Base-by-base conservation (phyloP, 1,140 invertebrate species). In the Calephelis virginiensis region DNA sequence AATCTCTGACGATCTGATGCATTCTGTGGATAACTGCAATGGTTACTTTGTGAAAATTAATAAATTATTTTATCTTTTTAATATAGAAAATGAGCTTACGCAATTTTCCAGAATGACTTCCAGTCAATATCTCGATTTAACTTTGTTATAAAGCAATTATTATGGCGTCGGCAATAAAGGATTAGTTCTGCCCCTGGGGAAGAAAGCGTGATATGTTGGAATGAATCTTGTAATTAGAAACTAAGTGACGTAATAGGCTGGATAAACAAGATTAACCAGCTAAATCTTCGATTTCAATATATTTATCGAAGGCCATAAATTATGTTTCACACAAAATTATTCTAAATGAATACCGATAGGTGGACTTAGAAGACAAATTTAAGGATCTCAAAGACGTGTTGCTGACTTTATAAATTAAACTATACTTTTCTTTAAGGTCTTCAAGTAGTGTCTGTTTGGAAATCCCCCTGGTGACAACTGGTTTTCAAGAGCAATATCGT, bases 201-300 rank as follows among this genome's bases (percentile, higher is more conserved):
- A 85, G 73, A 75, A 61, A 69, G 74, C 76, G 69, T 82, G 82
- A 86, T 83, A 77, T 82, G 77, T 80, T 82, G 80, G 82, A 82
- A 85, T 83, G 77, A 82, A 85, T 83, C 78, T 78, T 83, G 75
- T 86, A 85, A 89, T 86, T 81, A 86, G 82, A 85, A 85, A 71
- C 81, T 86, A 85, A 86, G 82, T 86, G 76, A 77, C 76, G 72
- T 81, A 80, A 82, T 77, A 88, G 80, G 85, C 85, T 86, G 81
- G 78, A 76, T 78, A 71, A 78, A 83, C 68, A 66, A 49, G 61
- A 67, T 63, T 46, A 47, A 28, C 45, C 40, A 28, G 28, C 28
- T 28, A 43, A 43, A 6, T 43, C 40, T 43, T 43, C 8, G 7
- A 43, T 43, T 43, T 43, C 48, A 8, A 53, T 53, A 43, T 61